Evolutionary conservation across 2,888 invertebrate genomes (phyloP).

Genomic region (Acronicta leporina): DNA sequence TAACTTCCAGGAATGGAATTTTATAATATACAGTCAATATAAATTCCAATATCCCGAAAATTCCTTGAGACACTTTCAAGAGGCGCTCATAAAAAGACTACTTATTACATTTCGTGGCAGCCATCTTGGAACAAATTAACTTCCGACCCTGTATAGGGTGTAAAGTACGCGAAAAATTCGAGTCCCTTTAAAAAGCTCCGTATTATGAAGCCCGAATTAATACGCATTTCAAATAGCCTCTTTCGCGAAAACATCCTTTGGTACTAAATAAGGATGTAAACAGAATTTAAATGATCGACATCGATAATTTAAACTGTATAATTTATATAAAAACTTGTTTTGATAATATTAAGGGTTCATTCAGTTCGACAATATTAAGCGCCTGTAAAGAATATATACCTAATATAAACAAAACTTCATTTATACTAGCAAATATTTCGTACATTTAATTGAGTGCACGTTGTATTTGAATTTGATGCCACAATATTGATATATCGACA

Average conservation of each 20-base stretch:
- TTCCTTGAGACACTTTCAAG: constrained; percentile 37
- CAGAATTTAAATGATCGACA: constrained; percentile 41
- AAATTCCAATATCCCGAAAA: constrained; percentile 42
- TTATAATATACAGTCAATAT: constrained; percentile 33
- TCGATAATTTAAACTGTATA: constrained; percentile 33
- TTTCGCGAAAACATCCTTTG: constrained; percentile 32
- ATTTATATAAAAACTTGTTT: not conserved
- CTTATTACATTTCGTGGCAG: constrained; percentile 56
- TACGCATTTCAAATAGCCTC: constrained; percentile 64
- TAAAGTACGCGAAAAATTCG: constrained; percentile 70
- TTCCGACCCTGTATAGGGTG: constrained; percentile 58
- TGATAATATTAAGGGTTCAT: not conserved
- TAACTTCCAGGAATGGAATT: constrained; percentile 13
- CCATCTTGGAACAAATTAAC: constrained; percentile 65
- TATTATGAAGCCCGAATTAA: constrained; percentile 74
- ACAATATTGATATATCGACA: constrained; percentile 12
- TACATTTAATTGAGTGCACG: constrained; percentile 4
- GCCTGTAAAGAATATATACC: constrained; percentile 10
- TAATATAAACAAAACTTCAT: too few relatives aligned
- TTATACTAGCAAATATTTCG: constrained; percentile 15
- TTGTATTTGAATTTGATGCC: constrained; percentile 8
- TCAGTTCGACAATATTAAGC: constrained; percentile 7
- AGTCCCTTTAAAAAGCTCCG: constrained; percentile 77
- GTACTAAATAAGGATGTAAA: constrained; percentile 55
- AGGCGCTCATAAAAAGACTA: constrained; percentile 51